Percentiles rank a stretch among this genome's conserved stretches.
phyloP scores from a whole-genome alignment of 1,140 invertebrate genomes.

The Temnothorax longispinosus region DNA sequence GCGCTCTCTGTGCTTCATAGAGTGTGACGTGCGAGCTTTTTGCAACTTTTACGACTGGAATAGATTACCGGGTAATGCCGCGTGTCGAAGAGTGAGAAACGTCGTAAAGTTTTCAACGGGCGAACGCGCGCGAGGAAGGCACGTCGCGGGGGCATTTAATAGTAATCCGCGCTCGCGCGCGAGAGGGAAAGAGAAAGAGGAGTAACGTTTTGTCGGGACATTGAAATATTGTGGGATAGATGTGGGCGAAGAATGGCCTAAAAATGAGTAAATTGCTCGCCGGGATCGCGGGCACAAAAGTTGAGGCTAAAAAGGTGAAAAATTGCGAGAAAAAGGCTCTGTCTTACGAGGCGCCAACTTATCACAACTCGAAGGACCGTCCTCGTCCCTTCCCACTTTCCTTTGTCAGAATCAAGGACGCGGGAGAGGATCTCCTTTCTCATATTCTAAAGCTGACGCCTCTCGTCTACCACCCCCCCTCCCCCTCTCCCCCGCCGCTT shows the following conservation, averaged over 20 bases:
- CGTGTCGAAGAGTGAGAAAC: conserved; percentile 1
- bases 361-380: conserved; percentile 74
- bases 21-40: conserved; percentile 38
- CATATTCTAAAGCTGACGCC: conserved; percentile 77
- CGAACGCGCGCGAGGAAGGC: conserved; percentile 3
- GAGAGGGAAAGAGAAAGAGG: background rate
- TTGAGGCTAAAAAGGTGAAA: conserved; percentile 74
- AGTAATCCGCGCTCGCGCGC: background rate
- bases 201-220: conserved; percentile 44
- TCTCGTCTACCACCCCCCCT: conserved; percentile 23
- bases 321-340: conserved; percentile 74
- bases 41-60: conserved; percentile 43
- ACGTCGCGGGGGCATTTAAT: conserved; percentile 37
- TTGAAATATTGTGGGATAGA: conserved; percentile 58
- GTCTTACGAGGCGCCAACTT: conserved; percentile 71
- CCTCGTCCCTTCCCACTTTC: conserved; percentile 63
- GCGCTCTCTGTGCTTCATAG: conserved; percentile 1
- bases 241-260: conserved; percentile 53
- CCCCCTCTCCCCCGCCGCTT: background rate
- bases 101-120: conserved; percentile 46
- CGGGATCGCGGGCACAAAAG: conserved; percentile 64
- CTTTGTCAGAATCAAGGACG: conserved; percentile 77
- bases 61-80: conserved; percentile 28
- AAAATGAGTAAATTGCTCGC: conserved; percentile 73
- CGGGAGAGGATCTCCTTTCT: conserved; percentile 74